Evolutionary conservation across 2,797 vertebrate species (phyloP).

Genomic region (Podarcis lilfordi): DNA sequence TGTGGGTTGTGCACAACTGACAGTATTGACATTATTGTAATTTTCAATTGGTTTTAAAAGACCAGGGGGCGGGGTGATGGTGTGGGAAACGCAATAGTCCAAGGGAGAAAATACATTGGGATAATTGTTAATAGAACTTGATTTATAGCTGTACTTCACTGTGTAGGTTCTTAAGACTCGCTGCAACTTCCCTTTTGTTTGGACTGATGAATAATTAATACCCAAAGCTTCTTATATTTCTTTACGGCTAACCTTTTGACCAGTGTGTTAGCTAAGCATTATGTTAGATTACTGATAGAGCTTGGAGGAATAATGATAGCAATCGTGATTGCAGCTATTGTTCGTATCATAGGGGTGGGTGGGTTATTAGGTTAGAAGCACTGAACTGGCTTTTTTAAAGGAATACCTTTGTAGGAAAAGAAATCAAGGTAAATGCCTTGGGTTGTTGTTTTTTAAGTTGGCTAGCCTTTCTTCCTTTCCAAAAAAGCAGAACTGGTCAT

Average conservation of each 20-base stretch:
- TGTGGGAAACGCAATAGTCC: background rate
- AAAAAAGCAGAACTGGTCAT: background rate
- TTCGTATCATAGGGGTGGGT: conserved; percentile 18
- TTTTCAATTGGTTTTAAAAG: conserved; percentile 46
- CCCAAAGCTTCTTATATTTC: conserved; percentile 41
- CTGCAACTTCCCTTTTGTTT: conserved; percentile 47
- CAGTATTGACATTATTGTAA: conserved; percentile 3
- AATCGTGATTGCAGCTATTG: conserved; percentile 25
- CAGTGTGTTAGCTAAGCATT: conserved; percentile 51
- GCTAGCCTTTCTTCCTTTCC: background rate
- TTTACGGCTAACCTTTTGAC: conserved; percentile 57
- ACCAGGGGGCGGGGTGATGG: background rate
- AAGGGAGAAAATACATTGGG: conserved; percentile 29
- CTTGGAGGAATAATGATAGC: conserved; percentile 21
- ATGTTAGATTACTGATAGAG: conserved; percentile 51
- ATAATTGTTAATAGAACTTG: conserved; percentile 26
- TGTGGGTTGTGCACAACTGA: conserved; percentile 9
- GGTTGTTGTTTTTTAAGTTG: background rate
- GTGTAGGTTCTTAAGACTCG: conserved; percentile 29
- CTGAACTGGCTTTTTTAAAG: conserved; percentile 11
- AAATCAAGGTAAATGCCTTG: background rate
- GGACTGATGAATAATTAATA: conserved; percentile 55
- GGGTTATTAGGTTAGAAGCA: conserved; percentile 19
- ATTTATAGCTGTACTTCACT: conserved; percentile 40
- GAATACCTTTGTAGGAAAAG: conserved; percentile 25